phyloP scores from a whole-genome alignment of 1,140 invertebrate species.

The Parasteatoda tepidariorum region DNA sequence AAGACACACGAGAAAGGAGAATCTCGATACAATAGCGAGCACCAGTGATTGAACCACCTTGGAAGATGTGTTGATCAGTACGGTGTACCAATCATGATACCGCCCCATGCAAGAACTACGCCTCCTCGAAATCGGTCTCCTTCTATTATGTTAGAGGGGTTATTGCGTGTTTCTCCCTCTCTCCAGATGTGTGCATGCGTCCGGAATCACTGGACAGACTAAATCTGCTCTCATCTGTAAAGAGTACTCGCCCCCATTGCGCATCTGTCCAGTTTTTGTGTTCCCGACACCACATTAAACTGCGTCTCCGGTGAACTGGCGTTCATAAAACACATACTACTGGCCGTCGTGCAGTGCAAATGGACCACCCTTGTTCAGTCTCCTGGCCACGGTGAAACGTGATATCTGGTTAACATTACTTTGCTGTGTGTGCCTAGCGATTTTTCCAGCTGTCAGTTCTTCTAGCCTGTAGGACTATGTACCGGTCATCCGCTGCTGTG shows the following conservation, averaged over 20 bases:
- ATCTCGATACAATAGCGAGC: neutral
- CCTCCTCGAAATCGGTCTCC: neutral
- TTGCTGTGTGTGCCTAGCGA: no score
- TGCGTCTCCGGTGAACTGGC: neutral
- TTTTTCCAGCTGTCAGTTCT: no score
- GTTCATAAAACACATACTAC: neutral
- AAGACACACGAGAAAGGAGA: neutral
- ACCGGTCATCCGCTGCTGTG: no score
- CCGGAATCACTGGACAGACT: neutral
- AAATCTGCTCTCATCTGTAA: neutral
- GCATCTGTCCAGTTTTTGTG: neutral
- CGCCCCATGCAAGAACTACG: neutral
- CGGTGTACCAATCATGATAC: neutral
- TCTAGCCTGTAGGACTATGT: no score
- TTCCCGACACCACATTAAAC: neutral
- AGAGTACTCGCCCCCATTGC: neutral
- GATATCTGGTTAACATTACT: no score
- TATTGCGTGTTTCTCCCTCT: neutral
- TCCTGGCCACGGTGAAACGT: no score
- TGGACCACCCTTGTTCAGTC: no score
- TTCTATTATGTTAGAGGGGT: neutral
- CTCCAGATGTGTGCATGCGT: neutral
- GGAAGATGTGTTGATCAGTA: neutral
- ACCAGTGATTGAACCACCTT: neutral
- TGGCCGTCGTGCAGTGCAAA: neutral